phyloP scores from a whole-genome alignment of 2,113 vertebrate species.

The Anarrhichthys ocellatus region DNA sequence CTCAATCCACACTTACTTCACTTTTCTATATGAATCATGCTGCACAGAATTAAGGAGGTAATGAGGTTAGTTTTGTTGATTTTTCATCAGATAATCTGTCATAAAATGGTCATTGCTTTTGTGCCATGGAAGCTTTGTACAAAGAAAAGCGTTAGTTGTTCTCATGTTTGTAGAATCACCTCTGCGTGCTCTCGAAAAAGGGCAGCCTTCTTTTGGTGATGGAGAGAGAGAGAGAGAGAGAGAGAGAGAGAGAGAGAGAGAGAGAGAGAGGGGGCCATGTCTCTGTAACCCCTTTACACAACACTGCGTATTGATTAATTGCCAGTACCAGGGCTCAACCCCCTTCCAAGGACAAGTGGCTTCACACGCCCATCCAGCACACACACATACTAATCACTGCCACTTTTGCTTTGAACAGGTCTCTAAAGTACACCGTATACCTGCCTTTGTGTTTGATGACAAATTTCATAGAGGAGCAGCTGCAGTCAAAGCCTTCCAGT shows the following conservation, averaged over 20 bases:
- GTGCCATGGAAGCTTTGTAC: not conserved
- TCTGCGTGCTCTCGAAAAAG: conserved; percentile 34
- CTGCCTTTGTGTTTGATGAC: conserved; percentile 67
- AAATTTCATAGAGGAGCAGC: conserved; percentile 57
- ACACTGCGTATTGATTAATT: conserved; percentile 76
- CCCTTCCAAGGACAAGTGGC: conserved; percentile 73
- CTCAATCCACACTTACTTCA: not conserved
- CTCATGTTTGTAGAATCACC: conserved; percentile 22
- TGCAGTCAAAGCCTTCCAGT: conserved; percentile 39
- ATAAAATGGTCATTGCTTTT: not conserved
- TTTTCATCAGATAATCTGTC: not conserved
- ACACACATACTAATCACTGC: conserved; percentile 23
- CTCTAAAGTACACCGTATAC: conserved; percentile 52
- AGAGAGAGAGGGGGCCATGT: conserved; percentile 28
- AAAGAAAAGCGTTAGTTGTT: not conserved
- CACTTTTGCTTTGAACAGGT: conserved; percentile 54
- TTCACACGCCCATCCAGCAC: conserved; percentile 43
- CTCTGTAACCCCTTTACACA: conserved; percentile 64
- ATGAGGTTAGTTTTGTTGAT: not conserved
- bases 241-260: conserved; percentile 26
- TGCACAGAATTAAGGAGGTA: not conserved
- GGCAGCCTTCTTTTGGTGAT: conserved; percentile 37
- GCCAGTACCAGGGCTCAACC: conserved; percentile 60
- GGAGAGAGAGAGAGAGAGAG: conserved; percentile 25
- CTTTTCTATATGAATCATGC: not conserved